Conservation (phyloP, 1,140 invertebrate species). For the Hylaeus volcanicus region DNA sequence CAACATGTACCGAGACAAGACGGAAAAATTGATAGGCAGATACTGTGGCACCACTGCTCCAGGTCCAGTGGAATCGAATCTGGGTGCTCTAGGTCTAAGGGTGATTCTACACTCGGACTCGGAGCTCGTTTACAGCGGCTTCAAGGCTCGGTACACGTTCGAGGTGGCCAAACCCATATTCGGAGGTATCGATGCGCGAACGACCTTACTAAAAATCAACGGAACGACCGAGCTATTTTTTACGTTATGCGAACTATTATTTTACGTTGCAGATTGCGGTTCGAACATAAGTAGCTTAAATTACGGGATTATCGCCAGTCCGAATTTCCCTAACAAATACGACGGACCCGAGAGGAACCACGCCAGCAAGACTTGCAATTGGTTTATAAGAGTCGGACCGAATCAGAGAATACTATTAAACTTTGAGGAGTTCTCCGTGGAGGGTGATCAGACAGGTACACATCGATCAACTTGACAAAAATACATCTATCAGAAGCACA, state of each 20-base stretch:
- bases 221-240: not conserved
- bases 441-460: constrained; percentile 91
- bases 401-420: constrained; percentile 91
- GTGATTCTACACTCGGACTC: constrained; percentile 92
- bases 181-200: constrained; percentile 82
- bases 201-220: not conserved
- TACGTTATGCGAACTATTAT: not conserved
- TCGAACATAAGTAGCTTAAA: constrained; percentile 92
- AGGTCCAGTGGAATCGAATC: constrained; percentile 93
- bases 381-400: constrained; percentile 92
- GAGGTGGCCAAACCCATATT: constrained; percentile 92
- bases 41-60: constrained; percentile 92
- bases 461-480: constrained; percentile 35
- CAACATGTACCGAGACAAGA: constrained; percentile 90
- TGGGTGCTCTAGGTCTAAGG: constrained; percentile 90
- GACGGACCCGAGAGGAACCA: constrained; percentile 87
- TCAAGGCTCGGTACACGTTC: constrained; percentile 94
- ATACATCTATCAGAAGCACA: no score
- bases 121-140: constrained; percentile 92
- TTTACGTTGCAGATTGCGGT: constrained; percentile 87
- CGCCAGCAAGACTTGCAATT: constrained; percentile 93
- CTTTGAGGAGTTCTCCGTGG: constrained; percentile 93
- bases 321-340: constrained; percentile 93
- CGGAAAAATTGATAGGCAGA: constrained; percentile 90
- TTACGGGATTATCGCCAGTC: constrained; percentile 91